phyloP scores from a whole-genome alignment of 1,140 invertebrate genomes.

The Drosophila repletoides region DNA sequence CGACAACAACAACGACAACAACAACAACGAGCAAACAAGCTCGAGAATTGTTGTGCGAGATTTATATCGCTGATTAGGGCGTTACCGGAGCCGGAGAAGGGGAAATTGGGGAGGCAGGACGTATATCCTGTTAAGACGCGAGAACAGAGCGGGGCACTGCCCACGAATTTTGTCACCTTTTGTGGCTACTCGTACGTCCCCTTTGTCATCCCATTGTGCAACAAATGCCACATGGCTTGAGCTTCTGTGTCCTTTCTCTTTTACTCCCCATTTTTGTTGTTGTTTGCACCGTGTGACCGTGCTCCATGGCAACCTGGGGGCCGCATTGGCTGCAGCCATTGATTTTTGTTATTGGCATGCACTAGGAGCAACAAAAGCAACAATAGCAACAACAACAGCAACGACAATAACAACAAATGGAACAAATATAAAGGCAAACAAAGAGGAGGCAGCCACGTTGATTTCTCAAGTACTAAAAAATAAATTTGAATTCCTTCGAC shows the following conservation, averaged over 20 bases:
- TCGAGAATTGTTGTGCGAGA: slow-evolving; percentile 56
- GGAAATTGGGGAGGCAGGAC: background rate
- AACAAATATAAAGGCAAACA: slow-evolving; percentile 25
- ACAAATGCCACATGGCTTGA: slow-evolving; percentile 54
- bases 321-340: slow-evolving; percentile 54
- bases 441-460: slow-evolving; percentile 40
- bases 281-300: slow-evolving; percentile 1
- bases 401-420: slow-evolving; percentile 6
- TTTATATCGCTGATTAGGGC: slow-evolving; percentile 56
- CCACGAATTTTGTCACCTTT: slow-evolving; percentile 51
- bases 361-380: slow-evolving; percentile 34
- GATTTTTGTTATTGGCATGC: slow-evolving; percentile 67
- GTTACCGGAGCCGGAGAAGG: background rate
- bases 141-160: slow-evolving; percentile 24
- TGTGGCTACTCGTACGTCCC: no score
- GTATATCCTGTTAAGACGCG: background rate
- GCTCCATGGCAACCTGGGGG: slow-evolving; percentile 59
- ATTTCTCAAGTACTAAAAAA: slow-evolving; percentile 59
- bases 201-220: no score
- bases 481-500: slow-evolving; percentile 31
- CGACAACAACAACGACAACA: background rate
- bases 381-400: slow-evolving; percentile 12
- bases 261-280: background rate
- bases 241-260: background rate
- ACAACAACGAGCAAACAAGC: slow-evolving; percentile 51